Conservation (phyloP, 2,888 invertebrate species). For the Acrobasis consociella region DNA sequence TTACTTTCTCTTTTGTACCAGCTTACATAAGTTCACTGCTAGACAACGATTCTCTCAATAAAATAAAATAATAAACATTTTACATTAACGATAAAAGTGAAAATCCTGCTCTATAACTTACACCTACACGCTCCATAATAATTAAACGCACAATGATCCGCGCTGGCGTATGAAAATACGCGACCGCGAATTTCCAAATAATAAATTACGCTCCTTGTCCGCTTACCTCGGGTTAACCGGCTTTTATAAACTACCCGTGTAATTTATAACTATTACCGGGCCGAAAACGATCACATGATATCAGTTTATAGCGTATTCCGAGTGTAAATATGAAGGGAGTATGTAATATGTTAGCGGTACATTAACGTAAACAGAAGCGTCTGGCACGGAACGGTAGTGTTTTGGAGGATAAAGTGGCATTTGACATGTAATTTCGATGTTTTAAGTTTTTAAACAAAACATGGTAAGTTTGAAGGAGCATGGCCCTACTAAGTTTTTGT, state of each 20-base stretch:
- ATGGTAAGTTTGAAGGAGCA: no score
- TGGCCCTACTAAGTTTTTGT: no score
- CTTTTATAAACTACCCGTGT: slow-evolving; percentile 79
- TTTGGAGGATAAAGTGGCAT: background rate
- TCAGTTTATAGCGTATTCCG: slow-evolving; percentile 31
- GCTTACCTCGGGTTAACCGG: slow-evolving; percentile 78
- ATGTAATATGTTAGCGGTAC: slow-evolving; percentile 59
- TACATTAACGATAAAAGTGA: background rate
- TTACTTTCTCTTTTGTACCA: no score
- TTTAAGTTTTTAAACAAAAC: no score
- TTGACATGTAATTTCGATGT: no score
- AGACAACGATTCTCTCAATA: no score
- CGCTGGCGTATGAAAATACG: slow-evolving; percentile 63
- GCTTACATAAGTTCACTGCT: no score
- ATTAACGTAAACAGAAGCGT: slow-evolving; percentile 50
- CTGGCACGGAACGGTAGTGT: slow-evolving; percentile 26
- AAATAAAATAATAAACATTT: no score
- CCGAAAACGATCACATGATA: slow-evolving; percentile 73
- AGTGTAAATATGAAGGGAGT: slow-evolving; percentile 76
- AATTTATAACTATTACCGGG: slow-evolving; percentile 83
- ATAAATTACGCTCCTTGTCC: slow-evolving; percentile 82
- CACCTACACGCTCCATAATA: slow-evolving; percentile 24
- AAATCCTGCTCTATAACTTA: background rate
- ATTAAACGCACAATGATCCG: slow-evolving; percentile 54
- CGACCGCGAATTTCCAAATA: slow-evolving; percentile 76